Conservation (phyloP, 1,140 invertebrate genomes). For the Platorchestia sp. region DNA sequence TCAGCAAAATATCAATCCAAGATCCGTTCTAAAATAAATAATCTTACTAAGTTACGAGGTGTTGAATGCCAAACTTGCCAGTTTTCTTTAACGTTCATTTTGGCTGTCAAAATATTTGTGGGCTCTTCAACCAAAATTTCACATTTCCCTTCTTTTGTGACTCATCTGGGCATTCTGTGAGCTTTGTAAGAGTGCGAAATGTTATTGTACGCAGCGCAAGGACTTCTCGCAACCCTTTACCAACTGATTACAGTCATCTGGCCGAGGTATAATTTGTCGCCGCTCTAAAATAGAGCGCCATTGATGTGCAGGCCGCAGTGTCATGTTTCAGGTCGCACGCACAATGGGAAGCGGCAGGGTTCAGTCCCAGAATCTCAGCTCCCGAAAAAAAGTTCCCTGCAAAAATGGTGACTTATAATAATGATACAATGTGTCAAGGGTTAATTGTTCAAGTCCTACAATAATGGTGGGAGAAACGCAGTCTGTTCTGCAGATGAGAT, state of each 20-base stretch:
- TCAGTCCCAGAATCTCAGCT: not conserved
- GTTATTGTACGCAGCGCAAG: not conserved
- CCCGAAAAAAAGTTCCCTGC: not conserved
- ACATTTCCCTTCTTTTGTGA: not conserved
- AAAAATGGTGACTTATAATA: conserved; percentile 45
- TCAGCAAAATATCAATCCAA: not conserved
- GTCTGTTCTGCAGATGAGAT: conserved; percentile 28
- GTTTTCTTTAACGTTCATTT: not conserved
- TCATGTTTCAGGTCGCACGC: conserved; percentile 4
- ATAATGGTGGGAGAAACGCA: conserved; percentile 45
- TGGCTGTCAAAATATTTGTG: conserved; percentile 15
- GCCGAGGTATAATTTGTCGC: conserved; percentile 28
- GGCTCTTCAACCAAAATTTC: not conserved
- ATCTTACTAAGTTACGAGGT: not conserved
- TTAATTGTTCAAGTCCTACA: conserved; percentile 34
- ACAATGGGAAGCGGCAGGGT: conserved; percentile 44
- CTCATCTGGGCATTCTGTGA: not conserved
- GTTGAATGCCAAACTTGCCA: not conserved
- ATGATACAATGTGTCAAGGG: conserved; percentile 51
- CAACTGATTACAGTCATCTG: conserved; percentile 46
- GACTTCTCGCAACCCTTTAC: conserved; percentile 16
- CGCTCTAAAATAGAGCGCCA: conserved; percentile 11
- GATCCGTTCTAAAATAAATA: not conserved
- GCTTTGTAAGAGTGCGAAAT: not conserved
- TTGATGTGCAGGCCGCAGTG: conserved; percentile 41